These are phyloP conservation scores for Drosophila triauraria DNA, from an alignment of 1,140 invertebrate species.

Conservation along the genomic window DNA sequence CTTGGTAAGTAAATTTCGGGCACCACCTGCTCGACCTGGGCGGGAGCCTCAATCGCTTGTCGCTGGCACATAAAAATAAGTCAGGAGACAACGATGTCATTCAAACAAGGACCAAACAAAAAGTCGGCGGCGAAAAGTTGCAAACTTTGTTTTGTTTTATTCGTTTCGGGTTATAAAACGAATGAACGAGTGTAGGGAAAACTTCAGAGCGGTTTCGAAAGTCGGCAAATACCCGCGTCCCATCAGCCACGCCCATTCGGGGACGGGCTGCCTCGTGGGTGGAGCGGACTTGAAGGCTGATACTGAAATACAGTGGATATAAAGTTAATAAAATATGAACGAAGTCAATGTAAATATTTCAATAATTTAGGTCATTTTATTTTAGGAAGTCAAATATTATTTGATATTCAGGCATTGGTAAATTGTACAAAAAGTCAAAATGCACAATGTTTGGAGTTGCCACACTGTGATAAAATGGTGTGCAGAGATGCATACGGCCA, in stretches of 20 bases:
- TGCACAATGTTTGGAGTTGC: no score
- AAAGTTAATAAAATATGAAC: no score
- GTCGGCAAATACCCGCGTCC: conserved; percentile 58
- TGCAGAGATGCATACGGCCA: no score
- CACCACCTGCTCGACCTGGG: conserved; percentile 38
- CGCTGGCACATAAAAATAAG: conserved; percentile 70
- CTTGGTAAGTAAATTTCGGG: conserved; percentile 77
- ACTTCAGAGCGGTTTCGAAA: conserved; percentile 57
- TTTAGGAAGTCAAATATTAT: no score
- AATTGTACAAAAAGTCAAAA: no score
- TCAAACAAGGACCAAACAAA: conserved; percentile 61
- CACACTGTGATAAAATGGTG: no score
- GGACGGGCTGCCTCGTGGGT: background rate
- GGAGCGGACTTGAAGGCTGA: background rate
- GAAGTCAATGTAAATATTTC: no score
- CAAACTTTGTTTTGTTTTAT: conserved; percentile 78
- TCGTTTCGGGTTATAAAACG: conserved; percentile 75
- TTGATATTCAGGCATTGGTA: no score
- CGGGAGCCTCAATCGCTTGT: conserved; percentile 34
- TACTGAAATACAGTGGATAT: conserved; percentile 13
- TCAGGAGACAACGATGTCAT: conserved; percentile 74
- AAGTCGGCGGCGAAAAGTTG: conserved; percentile 64
- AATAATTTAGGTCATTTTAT: no score
- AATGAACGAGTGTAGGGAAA: conserved; percentile 73
- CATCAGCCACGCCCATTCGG: conserved; percentile 45